Base-by-base conservation (phyloP, 2,113 vertebrate species). In the Shinisaurus crocodilurus region DNA sequence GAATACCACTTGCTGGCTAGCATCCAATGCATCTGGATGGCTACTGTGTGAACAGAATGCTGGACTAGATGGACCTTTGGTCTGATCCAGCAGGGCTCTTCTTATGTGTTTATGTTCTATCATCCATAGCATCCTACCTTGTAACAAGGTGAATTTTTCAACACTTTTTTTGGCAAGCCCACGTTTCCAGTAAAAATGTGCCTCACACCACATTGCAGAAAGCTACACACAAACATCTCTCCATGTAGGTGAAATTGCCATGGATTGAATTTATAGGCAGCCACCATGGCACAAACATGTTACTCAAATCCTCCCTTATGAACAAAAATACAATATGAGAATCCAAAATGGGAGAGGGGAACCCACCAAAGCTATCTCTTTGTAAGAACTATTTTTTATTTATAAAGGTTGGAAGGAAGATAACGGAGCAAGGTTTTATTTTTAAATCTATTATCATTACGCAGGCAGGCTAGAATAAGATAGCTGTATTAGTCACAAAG, bases 401-500 rank as follows among this genome's bases (percentile, higher is more conserved):
- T 93, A 87, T 34, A 75, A 2, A 9, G 13, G 48, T 85, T 69
- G 80, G 67, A 74, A 95, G n/a, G n/a, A n/a, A n/a, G n/a, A n/a
- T n/a, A n/a, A n/a, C n/a, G n/a, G n/a, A n/a, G 48, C 54, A 43
- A 86, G 54, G 20, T 92, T 95, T 95, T 93, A 74, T 88, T 92
- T 63, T 86, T 93, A 94, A 80, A 89, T 76, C 81, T 63, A 29
- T 80, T 88, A 87, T 93, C 82, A 95, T 90, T 94, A 94, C n/a
- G n/a, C n/a, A n/a, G 90, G 92, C 85, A 93, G 91, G 90, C 83
- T 92, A 2, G 60, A 70, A 90, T 74, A 90, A 92, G 91, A 93
- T 90, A 93, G 82, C 87, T 93, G 67, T 91, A 81, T 95, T 92
- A 95, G 67, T 95, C 88, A 88, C n/a, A n/a, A n/a, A n/a, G n/a